Conservation (phyloP, 2,113 vertebrate genomes). For the Rhinichthys klamathensis region DNA sequence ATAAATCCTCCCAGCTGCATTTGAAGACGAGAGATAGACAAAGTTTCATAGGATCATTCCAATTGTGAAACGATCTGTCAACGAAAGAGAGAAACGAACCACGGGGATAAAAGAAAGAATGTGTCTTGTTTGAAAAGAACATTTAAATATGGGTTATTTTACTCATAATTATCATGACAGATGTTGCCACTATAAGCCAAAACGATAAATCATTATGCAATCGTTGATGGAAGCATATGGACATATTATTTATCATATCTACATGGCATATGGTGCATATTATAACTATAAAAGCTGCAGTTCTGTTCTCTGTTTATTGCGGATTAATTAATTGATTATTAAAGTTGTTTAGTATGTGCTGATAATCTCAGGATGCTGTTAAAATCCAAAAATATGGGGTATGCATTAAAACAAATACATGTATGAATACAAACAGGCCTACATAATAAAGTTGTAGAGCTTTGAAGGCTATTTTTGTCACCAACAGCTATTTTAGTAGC, state of each 20-base stretch:
- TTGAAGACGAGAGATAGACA: neutral
- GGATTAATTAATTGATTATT: neutral
- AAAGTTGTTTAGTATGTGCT: neutral
- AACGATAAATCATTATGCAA: neutral
- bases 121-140: neutral
- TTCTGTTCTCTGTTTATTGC: neutral
- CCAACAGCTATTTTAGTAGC: neutral
- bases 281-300: neutral
- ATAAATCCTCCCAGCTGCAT: slow-evolving; percentile 10
- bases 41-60: neutral
- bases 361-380: neutral
- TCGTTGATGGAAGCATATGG: neutral
- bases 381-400: neutral
- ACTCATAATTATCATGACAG: neutral
- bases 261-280: slow-evolving; percentile 13
- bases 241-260: neutral
- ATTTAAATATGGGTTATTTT: neutral
- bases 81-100: neutral
- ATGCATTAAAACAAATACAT: neutral
- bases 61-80: slow-evolving; percentile 14
- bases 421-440: neutral
- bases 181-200: slow-evolving; percentile 6
- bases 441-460: neutral
- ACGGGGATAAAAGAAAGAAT: neutral
- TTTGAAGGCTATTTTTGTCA: slow-evolving; percentile 14